Evolutionary conservation across 2,113 vertebrate genomes (phyloP).

Genomic region (Meriones unguiculatus): DNA sequence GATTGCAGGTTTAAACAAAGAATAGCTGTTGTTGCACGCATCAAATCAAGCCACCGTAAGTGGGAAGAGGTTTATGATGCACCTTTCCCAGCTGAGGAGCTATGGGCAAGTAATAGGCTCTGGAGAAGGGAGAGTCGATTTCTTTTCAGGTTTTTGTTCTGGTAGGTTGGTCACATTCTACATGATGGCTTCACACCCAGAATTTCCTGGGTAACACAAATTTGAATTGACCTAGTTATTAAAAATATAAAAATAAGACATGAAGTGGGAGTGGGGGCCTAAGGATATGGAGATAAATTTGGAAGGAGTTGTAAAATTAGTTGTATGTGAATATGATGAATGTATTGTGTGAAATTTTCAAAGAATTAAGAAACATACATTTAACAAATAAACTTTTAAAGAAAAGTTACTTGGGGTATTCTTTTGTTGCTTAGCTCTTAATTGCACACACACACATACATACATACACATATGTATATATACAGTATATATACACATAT

Average conservation of each 20-base stretch:
- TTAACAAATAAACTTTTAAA: not conserved
- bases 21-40: not conserved
- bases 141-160: not conserved
- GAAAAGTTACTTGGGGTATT: not conserved
- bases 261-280: not conserved
- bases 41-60: not conserved
- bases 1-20: not conserved
- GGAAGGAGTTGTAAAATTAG: not conserved
- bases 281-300: not conserved
- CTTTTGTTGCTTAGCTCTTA: not conserved
- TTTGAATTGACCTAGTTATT: not conserved
- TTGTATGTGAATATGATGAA: not conserved
- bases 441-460: no score
- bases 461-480: no score
- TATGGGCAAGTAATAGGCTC: not conserved
- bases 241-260: not conserved
- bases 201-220: not conserved
- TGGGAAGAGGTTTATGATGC: not conserved
- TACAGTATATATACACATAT: not conserved
- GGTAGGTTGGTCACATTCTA: not conserved
- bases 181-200: not conserved
- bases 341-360: not conserved
- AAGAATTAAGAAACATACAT: not conserved
- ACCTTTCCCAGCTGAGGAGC: not conserved
- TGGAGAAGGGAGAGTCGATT: not conserved